Evolutionary conservation across 2,113 vertebrate species (phyloP).

Genomic region (Gobiocypris rarus): DNA sequence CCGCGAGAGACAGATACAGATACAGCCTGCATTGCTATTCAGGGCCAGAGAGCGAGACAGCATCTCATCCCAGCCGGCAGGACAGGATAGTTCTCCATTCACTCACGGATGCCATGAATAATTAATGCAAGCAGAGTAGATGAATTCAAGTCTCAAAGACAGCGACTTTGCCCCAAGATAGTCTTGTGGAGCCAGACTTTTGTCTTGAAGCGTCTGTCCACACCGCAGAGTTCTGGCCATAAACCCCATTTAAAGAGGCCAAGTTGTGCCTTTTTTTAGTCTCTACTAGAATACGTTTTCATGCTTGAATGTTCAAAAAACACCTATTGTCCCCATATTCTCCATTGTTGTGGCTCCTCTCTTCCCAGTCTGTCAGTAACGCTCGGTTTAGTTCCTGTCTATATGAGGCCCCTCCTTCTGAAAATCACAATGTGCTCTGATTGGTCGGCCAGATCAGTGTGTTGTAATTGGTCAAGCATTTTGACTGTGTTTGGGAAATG

Average conservation of each 20-base stretch:
- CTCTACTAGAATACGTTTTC: too few relatives aligned
- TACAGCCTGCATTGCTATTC: slow-evolving; percentile 4
- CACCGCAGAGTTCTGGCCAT: neutral
- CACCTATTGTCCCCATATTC: too few relatives aligned
- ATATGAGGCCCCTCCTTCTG: too few relatives aligned
- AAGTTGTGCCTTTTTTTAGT: too few relatives aligned
- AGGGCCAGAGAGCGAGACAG: slow-evolving; percentile 40
- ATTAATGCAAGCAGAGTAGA: slow-evolving; percentile 66
- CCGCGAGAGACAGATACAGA: neutral
- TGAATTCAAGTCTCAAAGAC: slow-evolving; percentile 54
- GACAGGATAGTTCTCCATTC: neutral
- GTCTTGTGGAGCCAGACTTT: neutral
- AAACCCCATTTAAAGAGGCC: neutral
- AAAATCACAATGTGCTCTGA: too few relatives aligned
- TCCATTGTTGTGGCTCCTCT: too few relatives aligned
- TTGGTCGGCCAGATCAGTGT: too few relatives aligned
- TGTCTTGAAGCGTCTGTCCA: neutral
- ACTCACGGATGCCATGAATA: slow-evolving; percentile 63
- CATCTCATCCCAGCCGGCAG: slow-evolving; percentile 32
- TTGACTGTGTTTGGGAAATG: too few relatives aligned
- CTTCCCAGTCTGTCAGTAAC: too few relatives aligned
- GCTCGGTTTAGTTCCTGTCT: too few relatives aligned
- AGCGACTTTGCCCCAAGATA: neutral
- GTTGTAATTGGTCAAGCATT: too few relatives aligned
- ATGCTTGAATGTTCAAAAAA: too few relatives aligned